Evolutionary conservation across 1,140 invertebrate genomes (phyloP).

Genomic region (Drosophila tani): DNA sequence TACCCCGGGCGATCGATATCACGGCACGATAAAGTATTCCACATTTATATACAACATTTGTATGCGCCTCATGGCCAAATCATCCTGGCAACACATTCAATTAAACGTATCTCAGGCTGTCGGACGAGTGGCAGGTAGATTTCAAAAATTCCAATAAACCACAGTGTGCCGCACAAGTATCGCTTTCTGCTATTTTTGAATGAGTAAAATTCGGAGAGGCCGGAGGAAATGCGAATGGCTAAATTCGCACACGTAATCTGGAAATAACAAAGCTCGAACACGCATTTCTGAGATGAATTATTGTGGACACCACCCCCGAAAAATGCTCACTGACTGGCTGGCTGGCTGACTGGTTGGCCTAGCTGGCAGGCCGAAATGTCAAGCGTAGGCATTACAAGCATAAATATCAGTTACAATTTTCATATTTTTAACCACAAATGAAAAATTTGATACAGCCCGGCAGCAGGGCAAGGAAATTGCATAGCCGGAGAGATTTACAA

Average conservation of each 20-base stretch:
- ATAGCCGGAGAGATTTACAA: conserved; percentile 79
- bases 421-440: conserved; percentile 76
- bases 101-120: conserved; percentile 28
- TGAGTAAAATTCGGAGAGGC: conserved; percentile 13
- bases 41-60: conserved; percentile 38
- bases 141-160: conserved; percentile 60
- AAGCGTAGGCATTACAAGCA: conserved; percentile 75
- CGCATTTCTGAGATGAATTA: conserved; percentile 74
- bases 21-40: conserved; percentile 18
- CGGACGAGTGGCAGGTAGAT: conserved; percentile 8
- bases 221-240: conserved; percentile 26
- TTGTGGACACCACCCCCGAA: conserved; percentile 55
- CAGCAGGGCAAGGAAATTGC: conserved; percentile 54
- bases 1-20: conserved; percentile 18
- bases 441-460: conserved; percentile 67
- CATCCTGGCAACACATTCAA: conserved; percentile 58
- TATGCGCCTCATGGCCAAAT: conserved; percentile 44
- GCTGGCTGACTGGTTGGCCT: no score
- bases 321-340: conserved; percentile 3
- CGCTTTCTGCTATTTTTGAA: conserved; percentile 48
- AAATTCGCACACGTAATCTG: conserved; percentile 60
- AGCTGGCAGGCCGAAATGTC: conserved; percentile 58
- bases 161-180: conserved; percentile 55
- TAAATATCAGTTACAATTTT: conserved; percentile 82
- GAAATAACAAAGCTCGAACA: conserved; percentile 72